phyloP scores from a whole-genome alignment of 1,140 invertebrate species.

The Heliconius himera region DNA sequence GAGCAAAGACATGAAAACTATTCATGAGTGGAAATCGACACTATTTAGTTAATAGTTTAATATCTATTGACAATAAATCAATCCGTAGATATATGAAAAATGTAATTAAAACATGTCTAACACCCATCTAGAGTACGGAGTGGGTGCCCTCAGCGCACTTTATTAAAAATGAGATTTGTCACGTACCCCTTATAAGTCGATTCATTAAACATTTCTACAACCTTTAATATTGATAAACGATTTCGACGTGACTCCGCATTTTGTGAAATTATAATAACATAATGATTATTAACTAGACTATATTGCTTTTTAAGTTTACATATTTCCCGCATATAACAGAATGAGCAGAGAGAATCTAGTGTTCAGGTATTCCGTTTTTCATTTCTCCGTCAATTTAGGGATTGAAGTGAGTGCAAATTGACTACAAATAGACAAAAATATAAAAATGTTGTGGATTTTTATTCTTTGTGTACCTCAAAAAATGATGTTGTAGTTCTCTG shows the following conservation, averaged over 20 bases:
- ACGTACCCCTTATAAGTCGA: slow-evolving; percentile 63
- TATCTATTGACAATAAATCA: not conserved
- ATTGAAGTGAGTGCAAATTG: too few species aligned
- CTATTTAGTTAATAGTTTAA: too few species aligned
- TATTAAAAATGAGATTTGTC: slow-evolving; percentile 60
- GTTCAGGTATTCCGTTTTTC: not conserved
- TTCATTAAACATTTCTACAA: slow-evolving; percentile 58
- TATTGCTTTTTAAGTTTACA: not conserved
- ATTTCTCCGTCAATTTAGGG: too few species aligned
- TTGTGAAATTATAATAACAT: slow-evolving; percentile 28
- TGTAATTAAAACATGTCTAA: slow-evolving; percentile 34
- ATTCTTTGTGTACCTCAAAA: too few species aligned
- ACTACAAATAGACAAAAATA: too few species aligned
- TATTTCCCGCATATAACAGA: not conserved
- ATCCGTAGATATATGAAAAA: not conserved
- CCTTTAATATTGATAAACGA: slow-evolving; percentile 70
- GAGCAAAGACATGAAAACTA: too few species aligned
- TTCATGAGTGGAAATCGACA: too few species aligned
- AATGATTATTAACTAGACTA: not conserved
- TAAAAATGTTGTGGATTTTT: too few species aligned
- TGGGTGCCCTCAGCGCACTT: slow-evolving; percentile 38
- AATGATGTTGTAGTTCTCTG: too few species aligned
- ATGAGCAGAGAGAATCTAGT: not conserved
- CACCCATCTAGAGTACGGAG: slow-evolving; percentile 35
- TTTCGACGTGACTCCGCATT: slow-evolving; percentile 61